phyloP scores from a whole-genome alignment of 1,140 invertebrate species.

The Meloidogyne hapla region DNA sequence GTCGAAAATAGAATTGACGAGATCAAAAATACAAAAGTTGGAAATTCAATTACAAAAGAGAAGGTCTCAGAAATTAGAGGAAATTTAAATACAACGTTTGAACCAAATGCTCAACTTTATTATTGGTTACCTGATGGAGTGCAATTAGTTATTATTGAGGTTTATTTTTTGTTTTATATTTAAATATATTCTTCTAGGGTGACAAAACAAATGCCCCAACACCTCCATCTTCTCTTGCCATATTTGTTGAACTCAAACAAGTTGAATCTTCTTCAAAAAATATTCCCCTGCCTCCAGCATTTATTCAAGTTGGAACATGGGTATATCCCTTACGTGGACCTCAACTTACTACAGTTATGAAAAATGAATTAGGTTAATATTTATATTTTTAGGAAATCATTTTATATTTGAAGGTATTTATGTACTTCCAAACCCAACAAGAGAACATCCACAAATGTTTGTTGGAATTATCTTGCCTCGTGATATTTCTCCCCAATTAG shows the following conservation, averaged over 20 bases:
- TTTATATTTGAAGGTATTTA: slow-evolving; percentile 32
- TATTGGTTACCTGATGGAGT: slow-evolving; percentile 53
- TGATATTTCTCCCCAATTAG: slow-evolving; percentile 31
- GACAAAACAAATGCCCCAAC: slow-evolving; percentile 26
- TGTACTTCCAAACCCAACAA: slow-evolving; percentile 49
- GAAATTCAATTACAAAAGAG: not conserved
- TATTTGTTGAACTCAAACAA: slow-evolving; percentile 19
- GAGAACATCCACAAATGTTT: slow-evolving; percentile 50
- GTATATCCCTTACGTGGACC: not conserved
- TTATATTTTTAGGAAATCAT: not conserved
- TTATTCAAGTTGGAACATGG: slow-evolving; percentile 36
- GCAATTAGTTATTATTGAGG: slow-evolving; percentile 50
- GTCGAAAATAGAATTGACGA: slow-evolving; percentile 9
- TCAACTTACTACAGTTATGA: slow-evolving; percentile 13
- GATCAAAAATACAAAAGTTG: not conserved
- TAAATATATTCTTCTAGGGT: slow-evolving; percentile 14
- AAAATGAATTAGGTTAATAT: slow-evolving; percentile 22
- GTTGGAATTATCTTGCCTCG: slow-evolving; percentile 51
- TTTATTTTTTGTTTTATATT: slow-evolving; percentile 3
- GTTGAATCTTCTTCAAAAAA: not conserved
- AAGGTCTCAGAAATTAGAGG: slow-evolving; percentile 6
- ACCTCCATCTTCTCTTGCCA: slow-evolving; percentile 42
- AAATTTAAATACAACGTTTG: slow-evolving; percentile 6
- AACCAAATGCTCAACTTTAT: slow-evolving; percentile 45
- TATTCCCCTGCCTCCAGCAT: not conserved